A percentile compares a stretch with the other conserved stretches of the same genome.
Conservation (phyloP, 1,140 invertebrate species). For the Zaprionus vittiger region DNA sequence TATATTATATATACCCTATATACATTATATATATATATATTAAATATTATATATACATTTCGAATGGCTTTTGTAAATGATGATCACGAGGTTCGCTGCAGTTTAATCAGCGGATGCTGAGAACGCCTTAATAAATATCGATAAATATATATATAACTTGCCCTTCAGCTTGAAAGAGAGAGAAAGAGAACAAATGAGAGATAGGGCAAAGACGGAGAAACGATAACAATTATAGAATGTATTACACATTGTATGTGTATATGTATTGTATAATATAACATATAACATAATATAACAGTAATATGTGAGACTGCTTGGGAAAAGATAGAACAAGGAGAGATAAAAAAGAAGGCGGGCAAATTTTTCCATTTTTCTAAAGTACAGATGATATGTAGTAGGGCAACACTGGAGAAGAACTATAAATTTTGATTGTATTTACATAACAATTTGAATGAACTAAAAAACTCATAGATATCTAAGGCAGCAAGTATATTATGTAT, state of each 20-base stretch:
- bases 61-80: slow-evolving; percentile 50
- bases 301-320: slow-evolving; percentile 75
- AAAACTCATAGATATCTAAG: slow-evolving; percentile 60
- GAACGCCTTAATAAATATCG: slow-evolving; percentile 61
- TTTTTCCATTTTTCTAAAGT: slow-evolving; percentile 29
- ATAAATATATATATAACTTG: slow-evolving; percentile 24
- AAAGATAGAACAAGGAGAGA: background rate
- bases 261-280: slow-evolving; percentile 17
- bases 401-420: slow-evolving; percentile 47
- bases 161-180: slow-evolving; percentile 34
- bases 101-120: slow-evolving; percentile 73
- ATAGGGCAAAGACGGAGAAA: slow-evolving; percentile 40
- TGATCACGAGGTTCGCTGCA: slow-evolving; percentile 46
- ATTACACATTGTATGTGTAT: slow-evolving; percentile 18
- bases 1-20: slow-evolving; percentile 38
- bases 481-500: slow-evolving; percentile 20
- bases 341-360: background rate
- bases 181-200: slow-evolving; percentile 14
- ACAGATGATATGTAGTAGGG: slow-evolving; percentile 19
- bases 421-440: slow-evolving; percentile 79
- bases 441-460: slow-evolving; percentile 58
- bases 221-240: slow-evolving; percentile 30
- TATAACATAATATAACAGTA: slow-evolving; percentile 55
- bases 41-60: slow-evolving; percentile 50
- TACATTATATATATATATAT: slow-evolving; percentile 28